A percentile compares a stretch with the other conserved stretches of the same genome.
These are phyloP conservation scores for Labrus mixtus DNA, from an alignment of 2,113 vertebrate species.

Conservation along the genomic window DNA sequence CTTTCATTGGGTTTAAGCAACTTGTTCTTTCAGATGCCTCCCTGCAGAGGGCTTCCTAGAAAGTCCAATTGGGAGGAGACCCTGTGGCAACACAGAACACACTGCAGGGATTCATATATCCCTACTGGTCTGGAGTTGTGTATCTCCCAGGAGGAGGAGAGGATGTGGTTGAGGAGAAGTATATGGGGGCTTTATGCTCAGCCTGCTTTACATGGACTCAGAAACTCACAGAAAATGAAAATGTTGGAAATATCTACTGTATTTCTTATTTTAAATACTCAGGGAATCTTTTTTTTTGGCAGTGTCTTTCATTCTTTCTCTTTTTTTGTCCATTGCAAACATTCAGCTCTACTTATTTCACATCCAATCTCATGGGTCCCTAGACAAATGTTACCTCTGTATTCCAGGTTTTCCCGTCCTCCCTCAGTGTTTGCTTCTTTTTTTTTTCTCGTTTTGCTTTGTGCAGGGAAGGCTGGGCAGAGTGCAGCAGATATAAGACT, in stretches of 20 bases:
- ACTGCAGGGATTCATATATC: slow-evolving; percentile 11
- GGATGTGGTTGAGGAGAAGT: neutral
- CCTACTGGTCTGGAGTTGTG: neutral
- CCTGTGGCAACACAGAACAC: neutral
- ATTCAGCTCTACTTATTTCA: slow-evolving; percentile 25
- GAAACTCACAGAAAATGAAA: neutral
- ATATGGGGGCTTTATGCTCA: neutral
- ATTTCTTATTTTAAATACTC: too few relatives aligned
- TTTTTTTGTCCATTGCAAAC: slow-evolving; percentile 15
- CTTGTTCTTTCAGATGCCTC: neutral
- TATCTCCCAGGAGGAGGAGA: slow-evolving; percentile 13
- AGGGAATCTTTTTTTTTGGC: neutral
- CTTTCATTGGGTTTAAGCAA: neutral
- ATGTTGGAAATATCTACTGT: too few relatives aligned
- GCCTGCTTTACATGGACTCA: neutral
- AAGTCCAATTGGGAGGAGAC: slow-evolving; percentile 18
- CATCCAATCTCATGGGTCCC: slow-evolving; percentile 54
- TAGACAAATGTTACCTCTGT: slow-evolving; percentile 60
- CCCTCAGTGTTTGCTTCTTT: slow-evolving; percentile 56
- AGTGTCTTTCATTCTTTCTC: neutral
- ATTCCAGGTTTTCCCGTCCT: slow-evolving; percentile 38
- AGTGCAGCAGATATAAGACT: slow-evolving; percentile 25
- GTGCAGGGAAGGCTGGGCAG: slow-evolving; percentile 7
- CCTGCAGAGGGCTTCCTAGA: neutral
- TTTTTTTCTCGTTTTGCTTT: slow-evolving; percentile 31